Evolutionary conservation across 2,797 vertebrate genomes (phyloP), one percentile per base, ranked within the genome.

Genomic region (Moxostoma hubbsi): DNA sequence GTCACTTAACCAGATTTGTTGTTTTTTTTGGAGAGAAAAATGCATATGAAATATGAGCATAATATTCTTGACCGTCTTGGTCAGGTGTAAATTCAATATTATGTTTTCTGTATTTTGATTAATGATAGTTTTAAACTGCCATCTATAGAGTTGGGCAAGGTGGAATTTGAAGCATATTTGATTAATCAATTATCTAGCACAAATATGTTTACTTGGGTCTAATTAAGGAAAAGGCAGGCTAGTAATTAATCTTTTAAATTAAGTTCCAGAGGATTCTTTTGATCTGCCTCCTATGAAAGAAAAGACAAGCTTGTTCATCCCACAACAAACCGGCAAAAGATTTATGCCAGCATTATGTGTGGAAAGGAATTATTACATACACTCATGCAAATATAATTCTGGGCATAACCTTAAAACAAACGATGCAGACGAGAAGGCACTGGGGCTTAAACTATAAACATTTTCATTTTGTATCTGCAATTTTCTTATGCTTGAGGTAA

Each of bases 181-280:
- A 79, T 81, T 51, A 6, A 71, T 72, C 18, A 49, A 47, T 70
- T 72, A 79, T 71, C 61, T 58, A 18, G 12, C 50, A 12, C 73
- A 36, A 66, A 55, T 59, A 36, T 58, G 46, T 50, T 64, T 76
- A 59, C 12, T 54, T 51, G 11, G 46, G 13, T 63, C 46, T 70
- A 65, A 74, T 78, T 71, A 58, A 59, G 8, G 54, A 53, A 66
- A 50, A 53, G 36, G 24, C 47, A 9, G 36, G 65, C 71, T 50
- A 16, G 63, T 50, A 47, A 72, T 75, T 82, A 72, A 74, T 79
- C 71, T 72, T 72, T 71, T 61, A 77, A 73, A 81, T 81, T 64
- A 73, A 77, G 15, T 73, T 81, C 9, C 74, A 47, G 6, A 65
- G 73, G 18, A 72, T 45, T 66, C 15, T 45, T 72, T 76, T 65